Conservation (phyloP, 2,797 vertebrate species). For the Melanotaenia maccullochi region DNA sequence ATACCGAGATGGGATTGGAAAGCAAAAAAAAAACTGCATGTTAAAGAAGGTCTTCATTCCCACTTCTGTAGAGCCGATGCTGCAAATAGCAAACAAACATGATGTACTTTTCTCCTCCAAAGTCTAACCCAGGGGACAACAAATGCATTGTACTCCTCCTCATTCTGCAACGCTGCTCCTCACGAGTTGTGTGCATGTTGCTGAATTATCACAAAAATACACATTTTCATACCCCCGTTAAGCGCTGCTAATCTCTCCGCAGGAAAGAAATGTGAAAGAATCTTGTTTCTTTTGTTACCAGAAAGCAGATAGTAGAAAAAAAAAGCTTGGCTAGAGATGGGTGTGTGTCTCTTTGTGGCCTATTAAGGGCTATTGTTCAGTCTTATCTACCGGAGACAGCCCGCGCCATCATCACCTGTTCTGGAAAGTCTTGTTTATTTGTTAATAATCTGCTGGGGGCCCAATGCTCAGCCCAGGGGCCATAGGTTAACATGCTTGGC, state of each 20-base stretch:
- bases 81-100: slow-evolving; percentile 43
- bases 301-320: slow-evolving; percentile 71
- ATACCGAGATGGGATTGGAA: slow-evolving; percentile 8
- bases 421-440: slow-evolving; percentile 70
- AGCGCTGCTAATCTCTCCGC: slow-evolving; percentile 77
- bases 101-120: slow-evolving; percentile 63
- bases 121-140: slow-evolving; percentile 56
- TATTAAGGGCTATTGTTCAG: slow-evolving; percentile 88
- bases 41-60: slow-evolving; percentile 25
- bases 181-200: slow-evolving; percentile 73
- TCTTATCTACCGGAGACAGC: slow-evolving; percentile 87
- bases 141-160: slow-evolving; percentile 61
- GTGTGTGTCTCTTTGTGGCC: slow-evolving; percentile 77
- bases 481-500: slow-evolving; percentile 74
- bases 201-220: slow-evolving; percentile 86
- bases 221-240: slow-evolving; percentile 78
- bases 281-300: slow-evolving; percentile 80
- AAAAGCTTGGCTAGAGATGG: slow-evolving; percentile 74
- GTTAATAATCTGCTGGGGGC: slow-evolving; percentile 60
- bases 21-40: not conserved
- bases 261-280: slow-evolving; percentile 70
- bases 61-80: slow-evolving; percentile 11
- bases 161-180: slow-evolving; percentile 71
- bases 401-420: slow-evolving; percentile 57
- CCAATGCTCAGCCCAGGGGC: slow-evolving; percentile 56